A percentile compares a stretch with the other conserved stretches of the same genome.
phyloP scores from a whole-genome alignment of 2,113 vertebrate species.

The Podarcis muralis region DNA sequence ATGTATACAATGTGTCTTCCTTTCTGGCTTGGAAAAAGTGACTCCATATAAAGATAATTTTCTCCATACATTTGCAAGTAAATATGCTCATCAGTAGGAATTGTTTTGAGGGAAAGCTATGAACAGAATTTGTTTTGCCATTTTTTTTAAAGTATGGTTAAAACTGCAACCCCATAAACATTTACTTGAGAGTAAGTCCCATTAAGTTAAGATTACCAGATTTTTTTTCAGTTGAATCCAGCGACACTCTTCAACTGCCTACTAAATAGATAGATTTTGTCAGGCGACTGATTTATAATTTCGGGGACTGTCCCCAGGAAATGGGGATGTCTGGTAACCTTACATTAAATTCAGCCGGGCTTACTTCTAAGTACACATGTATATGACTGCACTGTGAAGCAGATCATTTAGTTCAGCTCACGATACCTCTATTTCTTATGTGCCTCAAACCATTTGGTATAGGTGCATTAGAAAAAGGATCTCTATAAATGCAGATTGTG shows the following conservation, averaged over 20 bases:
- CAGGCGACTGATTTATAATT: too few relatives aligned
- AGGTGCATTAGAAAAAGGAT: neutral
- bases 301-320: too few relatives aligned
- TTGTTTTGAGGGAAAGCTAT: neutral
- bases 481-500: neutral
- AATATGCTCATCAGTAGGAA: neutral
- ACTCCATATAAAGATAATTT: neutral
- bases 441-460: neutral
- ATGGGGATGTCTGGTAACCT: too few relatives aligned
- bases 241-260: too few relatives aligned
- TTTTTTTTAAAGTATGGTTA: neutral
- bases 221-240: too few relatives aligned
- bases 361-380: too few relatives aligned
- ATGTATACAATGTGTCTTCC: neutral
- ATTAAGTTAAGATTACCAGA: too few relatives aligned
- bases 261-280: too few relatives aligned
- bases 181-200: too few relatives aligned
- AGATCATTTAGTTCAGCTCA: neutral
- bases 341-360: too few relatives aligned
- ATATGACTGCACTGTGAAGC: neutral
- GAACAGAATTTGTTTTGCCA: neutral
- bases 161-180: too few relatives aligned
- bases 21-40: neutral
- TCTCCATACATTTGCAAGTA: neutral
- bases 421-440: neutral